Percentiles rank a stretch among this genome's conserved stretches.
Evolutionary conservation across 2,797 vertebrate genomes (phyloP).

Genomic region (Eulemur mongoz): DNA sequence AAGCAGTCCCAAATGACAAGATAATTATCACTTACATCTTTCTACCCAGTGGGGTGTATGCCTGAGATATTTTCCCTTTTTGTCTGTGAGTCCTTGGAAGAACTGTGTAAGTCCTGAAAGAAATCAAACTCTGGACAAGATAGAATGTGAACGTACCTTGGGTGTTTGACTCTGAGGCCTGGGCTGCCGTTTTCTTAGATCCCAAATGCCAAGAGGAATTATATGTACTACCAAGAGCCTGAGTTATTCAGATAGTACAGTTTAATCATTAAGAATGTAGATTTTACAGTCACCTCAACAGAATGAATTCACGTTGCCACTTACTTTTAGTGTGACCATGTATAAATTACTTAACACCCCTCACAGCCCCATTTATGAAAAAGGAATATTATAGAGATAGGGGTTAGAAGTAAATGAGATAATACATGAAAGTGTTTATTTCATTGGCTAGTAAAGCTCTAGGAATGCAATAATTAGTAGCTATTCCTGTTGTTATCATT

Average conservation of each 20-base stretch:
- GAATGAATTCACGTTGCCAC: not conserved
- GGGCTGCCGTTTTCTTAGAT: not conserved
- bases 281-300: not conserved
- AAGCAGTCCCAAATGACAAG: conserved; percentile 75
- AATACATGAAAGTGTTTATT: not conserved
- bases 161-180: not conserved
- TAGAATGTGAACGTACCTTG: not conserved
- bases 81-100: conserved; percentile 65
- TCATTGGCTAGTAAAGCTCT: not conserved
- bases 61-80: conserved; percentile 56
- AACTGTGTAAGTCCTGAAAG: conserved; percentile 59
- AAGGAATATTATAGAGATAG: not conserved
- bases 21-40: conserved; percentile 77
- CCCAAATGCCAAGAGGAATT: not conserved
- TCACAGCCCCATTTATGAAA: not conserved
- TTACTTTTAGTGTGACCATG: not conserved
- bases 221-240: not conserved
- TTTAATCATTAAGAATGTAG: not conserved
- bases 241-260: not conserved
- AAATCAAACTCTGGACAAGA: conserved; percentile 63
- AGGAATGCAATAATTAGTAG: not conserved
- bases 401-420: not conserved
- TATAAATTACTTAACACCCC: conserved; percentile 1
- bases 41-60: conserved; percentile 62
- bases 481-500: not conserved